Evolutionary conservation across 2,113 vertebrate genomes (phyloP), one percentile per base, ranked within the genome.

Genomic region (Colossoma macropomum): DNA sequence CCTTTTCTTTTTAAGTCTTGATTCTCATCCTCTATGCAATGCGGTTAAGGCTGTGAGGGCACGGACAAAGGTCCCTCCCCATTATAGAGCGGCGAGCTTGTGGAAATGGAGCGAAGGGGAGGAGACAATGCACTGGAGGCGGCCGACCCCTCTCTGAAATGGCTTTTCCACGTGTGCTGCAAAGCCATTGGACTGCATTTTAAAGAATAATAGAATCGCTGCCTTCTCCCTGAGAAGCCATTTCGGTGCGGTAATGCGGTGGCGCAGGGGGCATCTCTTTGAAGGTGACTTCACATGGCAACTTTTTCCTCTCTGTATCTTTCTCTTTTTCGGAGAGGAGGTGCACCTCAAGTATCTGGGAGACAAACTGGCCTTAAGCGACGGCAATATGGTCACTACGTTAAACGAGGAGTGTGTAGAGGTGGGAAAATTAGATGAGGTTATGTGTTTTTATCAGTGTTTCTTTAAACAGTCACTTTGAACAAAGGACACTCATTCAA

Each of bases 171-270:
- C 23, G 52, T n/a, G 89, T 87, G 85, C 88, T 91, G 90, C 87
- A 94, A 93, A 94, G 89, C 90, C 91, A 92, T 91, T 91, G 91
- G 91, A 77, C 91, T 94, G 93, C 93, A 90, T 93, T 95, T 93
- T 93, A 91, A 93, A 92, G 92, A 94, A 94, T 94, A 94, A 95
- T 94, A 94, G 92, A 93, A 93, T 88, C 12, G 77, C 92, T 90
- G 85, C 91, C 88, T 93, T 89, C 88, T 93, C 87, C 87, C 88
- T 0, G 79, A 91, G 92, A 94, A 94, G 92, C 92, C 91, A 92
- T 93, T 95, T 92, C 90, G 89, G 91, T 89, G 88, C 90, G 90
- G 91, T 94, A 94, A 94, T 95, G 91, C 90, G 81, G 81, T 87
- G 88, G 91, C 88, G 87, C 85, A 50, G 62, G 82, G 91, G 92